A percentile compares a stretch with the other conserved stretches of the same genome.
These are phyloP conservation scores for Eonycteris spelaea DNA, from an alignment of 2,113 vertebrate species.

Conservation along the genomic window DNA sequence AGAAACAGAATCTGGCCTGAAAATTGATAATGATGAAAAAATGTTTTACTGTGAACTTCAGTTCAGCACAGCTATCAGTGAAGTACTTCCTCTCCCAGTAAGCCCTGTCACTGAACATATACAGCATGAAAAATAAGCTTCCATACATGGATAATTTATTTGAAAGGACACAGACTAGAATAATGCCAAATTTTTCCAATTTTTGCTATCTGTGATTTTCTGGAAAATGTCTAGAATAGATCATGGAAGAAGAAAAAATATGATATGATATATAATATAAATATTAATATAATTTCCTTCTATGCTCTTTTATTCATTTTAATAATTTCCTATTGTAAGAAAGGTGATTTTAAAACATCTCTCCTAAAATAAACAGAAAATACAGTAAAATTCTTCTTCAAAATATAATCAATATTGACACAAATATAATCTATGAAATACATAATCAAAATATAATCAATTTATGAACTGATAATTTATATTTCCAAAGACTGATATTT, in stretches of 20 bases:
- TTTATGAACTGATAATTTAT: background rate
- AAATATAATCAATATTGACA: background rate
- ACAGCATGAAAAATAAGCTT: background rate
- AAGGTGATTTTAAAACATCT: background rate
- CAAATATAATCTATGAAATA: background rate
- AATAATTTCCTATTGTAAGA: background rate
- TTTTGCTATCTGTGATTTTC: background rate
- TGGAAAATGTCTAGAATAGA: background rate
- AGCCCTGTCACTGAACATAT: background rate
- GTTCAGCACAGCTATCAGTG: constrained; percentile 44
- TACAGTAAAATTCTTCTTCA: background rate
- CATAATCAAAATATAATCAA: background rate
- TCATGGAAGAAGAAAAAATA: background rate
- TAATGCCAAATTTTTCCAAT: background rate
- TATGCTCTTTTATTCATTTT: background rate
- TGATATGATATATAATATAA: background rate
- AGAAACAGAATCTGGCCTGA: constrained; percentile 77
- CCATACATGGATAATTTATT: background rate
- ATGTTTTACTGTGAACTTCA: constrained; percentile 73
- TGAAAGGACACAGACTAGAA: background rate
- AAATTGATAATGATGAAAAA: constrained; percentile 80
- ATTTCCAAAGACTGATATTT: background rate
- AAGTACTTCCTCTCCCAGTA: constrained; percentile 39
- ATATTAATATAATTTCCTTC: background rate
- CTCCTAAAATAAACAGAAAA: background rate